Percentiles rank a stretch among this genome's conserved stretches.
Conservation (phyloP, 2,797 vertebrate species). For the Phrynocephalus forsythii region DNA sequence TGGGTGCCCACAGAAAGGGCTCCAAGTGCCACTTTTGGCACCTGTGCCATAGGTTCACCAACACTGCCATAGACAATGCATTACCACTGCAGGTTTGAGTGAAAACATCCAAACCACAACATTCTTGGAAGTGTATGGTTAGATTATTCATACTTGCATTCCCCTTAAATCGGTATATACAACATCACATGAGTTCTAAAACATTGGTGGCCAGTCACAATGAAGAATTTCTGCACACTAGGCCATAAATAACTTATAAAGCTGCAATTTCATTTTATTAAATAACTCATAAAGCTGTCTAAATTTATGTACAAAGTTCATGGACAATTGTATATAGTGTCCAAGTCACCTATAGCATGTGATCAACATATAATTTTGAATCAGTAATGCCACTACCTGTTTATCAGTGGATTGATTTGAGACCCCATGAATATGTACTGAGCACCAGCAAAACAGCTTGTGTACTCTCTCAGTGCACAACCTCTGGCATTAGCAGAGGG, state of each 20-base stretch:
- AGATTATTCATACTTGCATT: no score
- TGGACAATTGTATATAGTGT: background rate
- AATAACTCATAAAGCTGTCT: background rate
- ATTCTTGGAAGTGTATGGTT: background rate
- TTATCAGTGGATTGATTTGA: background rate
- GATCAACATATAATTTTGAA: background rate
- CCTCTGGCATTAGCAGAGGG: no score
- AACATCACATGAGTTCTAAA: background rate
- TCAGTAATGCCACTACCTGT: background rate
- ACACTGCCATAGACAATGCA: background rate
- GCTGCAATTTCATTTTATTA: background rate
- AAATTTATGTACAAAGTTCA: background rate
- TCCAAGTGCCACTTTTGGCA: no score
- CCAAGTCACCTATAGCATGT: background rate
- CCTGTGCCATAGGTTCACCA: no score
- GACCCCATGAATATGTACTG: background rate
- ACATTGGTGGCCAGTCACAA: background rate
- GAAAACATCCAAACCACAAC: background rate
- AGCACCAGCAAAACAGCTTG: no score
- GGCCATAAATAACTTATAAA: background rate
- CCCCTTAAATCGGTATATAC: background rate
- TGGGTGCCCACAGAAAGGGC: no score
- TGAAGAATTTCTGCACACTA: background rate
- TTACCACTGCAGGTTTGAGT: background rate
- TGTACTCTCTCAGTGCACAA: no score